Evolutionary conservation across 2,888 invertebrate genomes (phyloP).

Genomic region (Pheosia gnoma): DNA sequence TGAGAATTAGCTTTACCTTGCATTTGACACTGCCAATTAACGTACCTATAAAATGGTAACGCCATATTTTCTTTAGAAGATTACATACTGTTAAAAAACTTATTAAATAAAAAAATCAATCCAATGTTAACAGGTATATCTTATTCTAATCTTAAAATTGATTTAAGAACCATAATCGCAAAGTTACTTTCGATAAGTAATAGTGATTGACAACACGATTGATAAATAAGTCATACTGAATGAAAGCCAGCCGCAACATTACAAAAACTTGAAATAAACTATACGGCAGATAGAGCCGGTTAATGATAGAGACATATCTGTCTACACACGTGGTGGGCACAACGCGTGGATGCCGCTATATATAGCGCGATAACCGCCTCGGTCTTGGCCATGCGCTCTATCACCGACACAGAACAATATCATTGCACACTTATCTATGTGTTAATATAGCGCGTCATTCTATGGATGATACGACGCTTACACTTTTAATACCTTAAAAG

Average conservation of each 20-base stretch:
- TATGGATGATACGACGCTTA: background rate
- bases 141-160: too few relatives aligned
- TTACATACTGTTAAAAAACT: too few relatives aligned
- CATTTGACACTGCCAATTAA: too few relatives aligned
- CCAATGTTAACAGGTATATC: too few relatives aligned
- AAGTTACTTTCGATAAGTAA: background rate
- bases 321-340: conserved; percentile 9
- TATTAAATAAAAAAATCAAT: too few relatives aligned
- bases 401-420: conserved; percentile 1
- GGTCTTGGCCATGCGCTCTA: conserved; percentile 25
- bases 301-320: conserved; percentile 2
- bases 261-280: background rate
- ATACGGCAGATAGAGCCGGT: background rate
- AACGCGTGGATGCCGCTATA: conserved; percentile 30
- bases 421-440: conserved; percentile 27
- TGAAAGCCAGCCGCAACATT: background rate
- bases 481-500: background rate
- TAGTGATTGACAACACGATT: background rate
- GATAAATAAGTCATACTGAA: background rate
- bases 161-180: background rate
- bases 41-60: too few relatives aligned
- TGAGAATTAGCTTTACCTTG: too few relatives aligned
- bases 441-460: conserved; percentile 14
- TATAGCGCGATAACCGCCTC: conserved; percentile 36
- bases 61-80: too few relatives aligned